phyloP scores from a whole-genome alignment of 2,113 vertebrate species.

The Notarius lentiginosus region DNA sequence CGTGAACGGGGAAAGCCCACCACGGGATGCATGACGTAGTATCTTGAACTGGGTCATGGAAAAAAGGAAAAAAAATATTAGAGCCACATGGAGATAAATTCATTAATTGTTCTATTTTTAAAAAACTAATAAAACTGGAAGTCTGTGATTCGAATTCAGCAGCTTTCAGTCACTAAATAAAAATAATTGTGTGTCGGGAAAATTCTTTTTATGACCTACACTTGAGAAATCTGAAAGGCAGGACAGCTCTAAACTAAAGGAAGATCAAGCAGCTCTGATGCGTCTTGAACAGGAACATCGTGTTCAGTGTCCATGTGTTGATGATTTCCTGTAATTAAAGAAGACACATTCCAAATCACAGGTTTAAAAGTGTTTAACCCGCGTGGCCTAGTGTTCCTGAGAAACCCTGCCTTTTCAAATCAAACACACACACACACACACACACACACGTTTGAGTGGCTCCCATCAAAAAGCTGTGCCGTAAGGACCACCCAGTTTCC shows the following conservation, averaged over 20 bases:
- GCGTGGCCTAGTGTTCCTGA: constrained; percentile 1
- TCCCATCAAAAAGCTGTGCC: constrained; percentile 48
- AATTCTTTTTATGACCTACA: no score
- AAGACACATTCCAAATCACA: not conserved
- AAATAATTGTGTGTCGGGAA: no score
- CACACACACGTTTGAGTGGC: constrained; percentile 50
- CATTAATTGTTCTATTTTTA: no score
- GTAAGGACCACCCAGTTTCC: constrained; percentile 56
- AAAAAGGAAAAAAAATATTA: no score
- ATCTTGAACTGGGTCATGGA: no score
- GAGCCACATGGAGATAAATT: no score
- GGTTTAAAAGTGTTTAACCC: constrained; percentile 32
- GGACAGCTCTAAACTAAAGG: not conserved
- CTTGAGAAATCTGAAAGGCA: no score
- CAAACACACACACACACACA: constrained; percentile 40
- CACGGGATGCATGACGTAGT: no score
- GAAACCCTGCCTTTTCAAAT: constrained; percentile 47
- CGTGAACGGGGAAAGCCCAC: no score
- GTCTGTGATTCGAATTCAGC: no score
- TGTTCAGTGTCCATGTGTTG: not conserved
- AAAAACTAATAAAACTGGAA: no score
- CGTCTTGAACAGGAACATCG: not conserved
- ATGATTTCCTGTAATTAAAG: not conserved
- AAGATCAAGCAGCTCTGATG: not conserved
- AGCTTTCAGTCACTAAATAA: no score